phyloP scores from a whole-genome alignment of 2,888 invertebrate species.

The Acronicta alni region DNA sequence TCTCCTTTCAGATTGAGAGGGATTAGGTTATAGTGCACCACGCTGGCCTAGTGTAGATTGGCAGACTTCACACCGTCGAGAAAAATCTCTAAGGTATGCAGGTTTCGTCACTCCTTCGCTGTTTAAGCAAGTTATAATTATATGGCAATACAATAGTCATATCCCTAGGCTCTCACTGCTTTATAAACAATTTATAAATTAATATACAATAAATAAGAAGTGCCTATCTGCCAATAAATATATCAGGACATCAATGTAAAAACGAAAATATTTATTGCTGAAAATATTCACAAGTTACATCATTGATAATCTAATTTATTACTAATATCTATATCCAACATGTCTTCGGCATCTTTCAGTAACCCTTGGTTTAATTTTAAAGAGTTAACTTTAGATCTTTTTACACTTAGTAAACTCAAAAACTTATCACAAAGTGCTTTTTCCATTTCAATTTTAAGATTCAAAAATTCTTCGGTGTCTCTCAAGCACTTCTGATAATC shows the following conservation, averaged over 20 bases:
- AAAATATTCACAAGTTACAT: conserved; percentile 8
- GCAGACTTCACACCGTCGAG: too few relatives aligned
- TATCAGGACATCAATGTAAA: not conserved
- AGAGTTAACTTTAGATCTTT: conserved; percentile 48
- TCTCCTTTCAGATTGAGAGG: too few relatives aligned
- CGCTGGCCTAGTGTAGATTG: too few relatives aligned
- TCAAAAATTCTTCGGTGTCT: conserved; percentile 79
- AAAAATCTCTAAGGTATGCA: too few relatives aligned
- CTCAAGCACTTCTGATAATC: conserved; percentile 74
- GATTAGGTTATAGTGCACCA: too few relatives aligned
- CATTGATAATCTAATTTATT: conserved; percentile 4
- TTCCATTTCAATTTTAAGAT: conserved; percentile 79
- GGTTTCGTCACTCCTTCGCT: too few relatives aligned
- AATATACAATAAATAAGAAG: not conserved
- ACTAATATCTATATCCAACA: conserved; percentile 10
- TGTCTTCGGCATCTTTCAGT: conserved; percentile 12
- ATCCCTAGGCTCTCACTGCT: too few relatives aligned
- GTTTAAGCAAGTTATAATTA: too few relatives aligned
- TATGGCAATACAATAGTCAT: too few relatives aligned
- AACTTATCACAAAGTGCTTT: conserved; percentile 74
- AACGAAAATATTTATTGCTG: conserved; percentile 4
- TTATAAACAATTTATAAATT: too few relatives aligned
- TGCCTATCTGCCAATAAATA: not conserved
- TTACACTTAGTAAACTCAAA: conserved; percentile 65
- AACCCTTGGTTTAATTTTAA: conserved; percentile 16